A percentile compares a stretch with the other conserved stretches of the same genome.
These are phyloP conservation scores for Aleiodes testaceus DNA, from an alignment of 2,888 invertebrate species.

Conservation along the genomic window DNA sequence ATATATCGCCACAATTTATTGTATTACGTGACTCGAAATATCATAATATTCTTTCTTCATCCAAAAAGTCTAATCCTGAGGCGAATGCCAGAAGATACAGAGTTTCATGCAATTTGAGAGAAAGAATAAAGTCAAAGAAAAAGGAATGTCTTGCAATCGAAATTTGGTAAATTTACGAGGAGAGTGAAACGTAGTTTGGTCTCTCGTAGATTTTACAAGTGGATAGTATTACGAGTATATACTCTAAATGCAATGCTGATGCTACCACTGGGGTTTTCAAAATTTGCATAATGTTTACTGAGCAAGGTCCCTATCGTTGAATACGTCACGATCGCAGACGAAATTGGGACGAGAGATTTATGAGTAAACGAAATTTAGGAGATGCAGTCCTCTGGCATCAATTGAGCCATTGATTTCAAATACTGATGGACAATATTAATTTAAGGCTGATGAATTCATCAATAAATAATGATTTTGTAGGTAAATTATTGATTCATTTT, in stretches of 20 bases:
- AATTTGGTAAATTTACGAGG: slow-evolving; percentile 52
- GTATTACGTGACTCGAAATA: slow-evolving; percentile 18
- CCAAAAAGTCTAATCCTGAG: neutral
- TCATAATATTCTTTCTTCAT: neutral
- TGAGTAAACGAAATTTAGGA: slow-evolving; percentile 53
- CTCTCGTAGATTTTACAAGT: slow-evolving; percentile 13
- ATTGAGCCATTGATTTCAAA: slow-evolving; percentile 33
- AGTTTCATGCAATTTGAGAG: slow-evolving; percentile 9
- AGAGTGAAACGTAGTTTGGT: slow-evolving; percentile 37
- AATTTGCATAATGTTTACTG: slow-evolving; percentile 60
- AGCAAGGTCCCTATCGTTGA: slow-evolving; percentile 56
- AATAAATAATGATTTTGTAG: neutral
- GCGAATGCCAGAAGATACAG: neutral
- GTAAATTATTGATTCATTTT: neutral
- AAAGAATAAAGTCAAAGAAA: neutral
- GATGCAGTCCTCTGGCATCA: slow-evolving; percentile 26
- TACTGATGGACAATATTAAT: slow-evolving; percentile 23
- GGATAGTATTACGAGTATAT: slow-evolving; percentile 22
- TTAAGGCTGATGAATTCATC: neutral
- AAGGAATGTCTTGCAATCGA: slow-evolving; percentile 27
- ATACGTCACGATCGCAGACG: slow-evolving; percentile 54
- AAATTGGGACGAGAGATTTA: slow-evolving; percentile 64
- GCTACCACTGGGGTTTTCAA: slow-evolving; percentile 35
- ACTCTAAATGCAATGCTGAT: slow-evolving; percentile 43
- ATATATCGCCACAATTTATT: slow-evolving; percentile 6